Conservation (phyloP, 2,797 vertebrate species). For the Galagoides demidoff region DNA sequence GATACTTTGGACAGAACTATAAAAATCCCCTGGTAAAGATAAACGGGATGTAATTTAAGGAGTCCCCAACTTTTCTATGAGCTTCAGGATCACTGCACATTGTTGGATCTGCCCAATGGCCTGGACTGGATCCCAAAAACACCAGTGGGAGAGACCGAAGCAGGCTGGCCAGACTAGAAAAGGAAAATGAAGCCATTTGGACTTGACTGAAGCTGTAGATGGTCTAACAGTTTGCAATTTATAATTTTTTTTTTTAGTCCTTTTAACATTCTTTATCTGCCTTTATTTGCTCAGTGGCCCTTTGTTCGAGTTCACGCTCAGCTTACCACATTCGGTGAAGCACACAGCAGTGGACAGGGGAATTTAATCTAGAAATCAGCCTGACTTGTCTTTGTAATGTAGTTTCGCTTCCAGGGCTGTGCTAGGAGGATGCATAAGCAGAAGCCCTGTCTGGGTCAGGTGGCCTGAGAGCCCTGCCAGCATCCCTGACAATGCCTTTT, state of each 20-base stretch:
- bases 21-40: constrained; percentile 67
- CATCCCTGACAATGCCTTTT: constrained; percentile 59
- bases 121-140: constrained; percentile 77
- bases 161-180: constrained; percentile 57
- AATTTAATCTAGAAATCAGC: constrained; percentile 77
- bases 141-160: constrained; percentile 72
- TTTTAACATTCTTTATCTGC: constrained; percentile 79
- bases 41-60: constrained; percentile 71
- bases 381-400: constrained; percentile 70
- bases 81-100: constrained; percentile 72
- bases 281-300: constrained; percentile 78
- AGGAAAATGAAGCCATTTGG: constrained; percentile 80
- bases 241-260: constrained; percentile 64
- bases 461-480: constrained; percentile 55
- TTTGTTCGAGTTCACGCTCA: constrained; percentile 76
- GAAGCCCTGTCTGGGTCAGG: constrained; percentile 66
- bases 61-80: constrained; percentile 74
- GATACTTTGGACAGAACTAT: constrained; percentile 68
- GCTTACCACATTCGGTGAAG: constrained; percentile 74
- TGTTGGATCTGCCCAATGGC: constrained; percentile 70
- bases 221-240: constrained; percentile 76
- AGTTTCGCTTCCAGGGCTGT: constrained; percentile 62
- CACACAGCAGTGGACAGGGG: constrained; percentile 67
- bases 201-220: constrained; percentile 67
- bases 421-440: constrained; percentile 62